Base-by-base conservation (phyloP, 2,888 invertebrate genomes). In the Tachystola acroxantha region DNA sequence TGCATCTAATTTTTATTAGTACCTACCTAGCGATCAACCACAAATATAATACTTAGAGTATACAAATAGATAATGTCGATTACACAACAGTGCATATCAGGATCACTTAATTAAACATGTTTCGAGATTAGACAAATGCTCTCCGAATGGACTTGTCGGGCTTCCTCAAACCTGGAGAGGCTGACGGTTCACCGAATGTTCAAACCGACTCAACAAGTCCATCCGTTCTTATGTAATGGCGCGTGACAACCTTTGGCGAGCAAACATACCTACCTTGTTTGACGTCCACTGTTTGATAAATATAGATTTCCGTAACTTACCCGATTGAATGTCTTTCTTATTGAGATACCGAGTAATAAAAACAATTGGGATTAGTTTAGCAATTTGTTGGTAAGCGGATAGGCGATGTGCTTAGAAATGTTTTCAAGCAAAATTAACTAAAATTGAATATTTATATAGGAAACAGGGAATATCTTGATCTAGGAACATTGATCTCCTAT, bases 181-280 rank as follows among this genome's bases (percentile, higher is more conserved):
- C 32, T 16, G 42, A 11, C 3, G 35, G 37, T 41, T 58, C 50
- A 55, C 55, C 54, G 50, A 62, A 64, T 63, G 44, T 45, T 47
- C 41, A 28, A 52, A 42, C 40, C 6, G 12, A 7, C 43, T 40
- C 6, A 10, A 7, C 27, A 5, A 11, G 7, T 48, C 48, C 57
- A 55, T 48, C 47, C 57, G 56, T 55, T 64, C 58, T 56, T 31
- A 47, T 46, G 47, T 71, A 73, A 69, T 71, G 64, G 62, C 63
- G 59, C 69, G 55, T 64, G 50, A 42, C 54, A 48, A 57, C 58
- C 53, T 58, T 46, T 46, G 47, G 41, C 36, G 46, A 46, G 51
- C 53, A 65, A 66, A 69, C n/a, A n/a, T 39, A 64, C 31, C 38
- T n/a, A 14, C 9, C n/a, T 10, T 45, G 34, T 44, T 49, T 43